These are phyloP conservation scores for Corydoras maculifer DNA, from an alignment of 2,113 vertebrate species.

Conservation along the genomic window DNA sequence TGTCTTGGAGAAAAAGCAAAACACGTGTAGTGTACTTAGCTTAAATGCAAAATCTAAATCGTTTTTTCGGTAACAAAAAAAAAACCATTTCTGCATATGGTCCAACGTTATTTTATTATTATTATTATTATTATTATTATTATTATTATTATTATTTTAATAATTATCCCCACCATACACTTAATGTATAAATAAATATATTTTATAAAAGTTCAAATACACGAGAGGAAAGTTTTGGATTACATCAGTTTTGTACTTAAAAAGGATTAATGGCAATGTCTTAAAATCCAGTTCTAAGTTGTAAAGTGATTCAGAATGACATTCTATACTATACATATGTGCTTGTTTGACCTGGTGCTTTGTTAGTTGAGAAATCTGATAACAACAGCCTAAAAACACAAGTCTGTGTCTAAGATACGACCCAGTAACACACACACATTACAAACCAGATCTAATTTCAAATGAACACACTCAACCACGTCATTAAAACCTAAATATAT, in stretches of 20 bases:
- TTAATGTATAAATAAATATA: too few species aligned
- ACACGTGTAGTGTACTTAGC: not conserved
- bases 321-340: constrained; percentile 2
- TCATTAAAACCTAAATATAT: too few species aligned
- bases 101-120: not conserved
- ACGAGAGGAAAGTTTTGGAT: not conserved
- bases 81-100: too few species aligned
- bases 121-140: too few species aligned
- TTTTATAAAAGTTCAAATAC: too few species aligned
- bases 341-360: constrained; percentile 55
- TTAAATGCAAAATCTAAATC: not conserved
- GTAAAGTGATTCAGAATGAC: constrained; percentile 18
- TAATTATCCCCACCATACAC: too few species aligned
- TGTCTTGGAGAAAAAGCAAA: not conserved
- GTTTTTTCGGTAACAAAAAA: too few species aligned
- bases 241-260: constrained; percentile 5
- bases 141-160: too few species aligned
- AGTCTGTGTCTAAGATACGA: constrained; percentile 4
- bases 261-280: constrained; percentile 20
- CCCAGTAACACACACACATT: too few species aligned
- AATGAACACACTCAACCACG: too few species aligned
- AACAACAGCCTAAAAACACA: constrained; percentile 39
- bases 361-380: constrained; percentile 35
- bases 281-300: not conserved
- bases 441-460: too few species aligned